These are phyloP conservation scores for Phyllopteryx taeniolatus DNA, from an alignment of 2,113 vertebrate species.

Conservation along the genomic window DNA sequence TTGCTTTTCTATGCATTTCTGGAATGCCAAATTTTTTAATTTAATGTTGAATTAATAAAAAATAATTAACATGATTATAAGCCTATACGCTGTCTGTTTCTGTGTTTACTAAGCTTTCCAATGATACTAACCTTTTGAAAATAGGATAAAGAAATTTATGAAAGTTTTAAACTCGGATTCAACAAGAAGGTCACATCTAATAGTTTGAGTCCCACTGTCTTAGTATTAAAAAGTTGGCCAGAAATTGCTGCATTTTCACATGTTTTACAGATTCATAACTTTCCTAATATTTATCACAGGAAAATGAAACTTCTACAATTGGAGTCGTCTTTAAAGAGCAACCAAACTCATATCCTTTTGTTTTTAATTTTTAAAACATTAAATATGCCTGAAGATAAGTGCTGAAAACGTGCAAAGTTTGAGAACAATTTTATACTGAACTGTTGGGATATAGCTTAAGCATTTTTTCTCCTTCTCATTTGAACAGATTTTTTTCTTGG, in stretches of 20 bases:
- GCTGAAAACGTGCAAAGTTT: too few species aligned
- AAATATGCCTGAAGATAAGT: too few species aligned
- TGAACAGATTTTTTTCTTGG: too few species aligned
- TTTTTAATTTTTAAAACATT: too few species aligned
- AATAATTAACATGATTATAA: background rate
- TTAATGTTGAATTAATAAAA: background rate
- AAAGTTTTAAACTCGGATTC: background rate
- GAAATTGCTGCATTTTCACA: background rate
- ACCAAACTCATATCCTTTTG: too few species aligned
- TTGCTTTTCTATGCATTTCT: background rate
- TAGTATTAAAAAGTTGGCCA: background rate
- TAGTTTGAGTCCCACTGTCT: background rate
- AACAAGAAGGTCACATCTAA: background rate
- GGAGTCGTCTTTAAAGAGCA: background rate
- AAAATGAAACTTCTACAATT: background rate
- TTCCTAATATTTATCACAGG: background rate
- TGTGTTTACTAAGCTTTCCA: too few species aligned
- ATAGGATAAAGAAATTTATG: too few species aligned
- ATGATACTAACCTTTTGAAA: too few species aligned
- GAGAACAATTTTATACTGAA: too few species aligned
- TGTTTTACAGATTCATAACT: too few species aligned
- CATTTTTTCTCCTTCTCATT: too few species aligned
- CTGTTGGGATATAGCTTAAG: too few species aligned
- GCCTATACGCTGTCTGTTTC: background rate
- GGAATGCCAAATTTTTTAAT: background rate